A percentile compares a stretch with the other conserved stretches of the same genome.
Conservation (phyloP, 1,140 invertebrate genomes). For the Anoplolepis gracilipes region DNA sequence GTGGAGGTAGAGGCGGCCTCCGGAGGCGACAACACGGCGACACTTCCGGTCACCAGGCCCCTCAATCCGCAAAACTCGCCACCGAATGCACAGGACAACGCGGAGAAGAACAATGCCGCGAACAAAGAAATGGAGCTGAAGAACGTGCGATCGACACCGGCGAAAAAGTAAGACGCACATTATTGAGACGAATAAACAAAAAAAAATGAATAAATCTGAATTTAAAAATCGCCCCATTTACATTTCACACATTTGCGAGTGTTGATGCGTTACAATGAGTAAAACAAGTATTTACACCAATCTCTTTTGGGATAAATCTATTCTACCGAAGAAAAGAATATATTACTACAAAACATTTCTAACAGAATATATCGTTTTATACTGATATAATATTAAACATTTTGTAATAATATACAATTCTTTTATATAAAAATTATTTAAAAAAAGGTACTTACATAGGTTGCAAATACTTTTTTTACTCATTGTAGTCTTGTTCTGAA, state of each 20-base stretch:
- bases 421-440: not conserved
- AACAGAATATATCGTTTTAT: not conserved
- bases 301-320: not conserved
- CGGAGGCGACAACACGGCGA: constrained; percentile 93
- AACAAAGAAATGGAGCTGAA: constrained; percentile 95
- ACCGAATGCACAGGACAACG: constrained; percentile 88
- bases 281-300: not conserved
- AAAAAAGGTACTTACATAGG: not conserved
- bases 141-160: constrained; percentile 92
- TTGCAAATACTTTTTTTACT: not conserved
- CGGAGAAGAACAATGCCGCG: constrained; percentile 92
- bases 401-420: not conserved
- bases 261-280: not conserved
- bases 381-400: not conserved
- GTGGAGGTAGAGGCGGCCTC: constrained; percentile 91
- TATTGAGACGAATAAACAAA: constrained; percentile 34
- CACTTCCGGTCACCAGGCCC: constrained; percentile 91
- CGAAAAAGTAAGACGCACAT: constrained; percentile 89
- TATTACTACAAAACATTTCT: not conserved
- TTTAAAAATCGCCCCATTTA: not conserved
- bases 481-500: not conserved
- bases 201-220: not conserved
- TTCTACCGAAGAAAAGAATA: not conserved
- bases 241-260: not conserved
- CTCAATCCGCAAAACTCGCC: constrained; percentile 87